These are phyloP conservation scores for Watsonalla binaria DNA, from an alignment of 2,888 invertebrate species.

Conservation along the genomic window DNA sequence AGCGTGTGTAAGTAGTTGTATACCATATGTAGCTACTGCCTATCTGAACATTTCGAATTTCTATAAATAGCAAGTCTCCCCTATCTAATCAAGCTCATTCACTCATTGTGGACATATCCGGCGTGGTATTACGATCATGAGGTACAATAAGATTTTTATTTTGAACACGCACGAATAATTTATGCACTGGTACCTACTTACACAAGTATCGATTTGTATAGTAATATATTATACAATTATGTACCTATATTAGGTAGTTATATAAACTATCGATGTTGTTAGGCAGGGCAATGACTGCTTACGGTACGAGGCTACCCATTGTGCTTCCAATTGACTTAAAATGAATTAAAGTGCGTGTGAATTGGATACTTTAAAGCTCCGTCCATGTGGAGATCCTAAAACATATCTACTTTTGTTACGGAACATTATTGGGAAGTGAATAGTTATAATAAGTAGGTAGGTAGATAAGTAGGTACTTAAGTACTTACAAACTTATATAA, in stretches of 20 bases:
- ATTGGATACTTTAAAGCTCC: slow-evolving; percentile 13
- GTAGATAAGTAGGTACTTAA: too few species aligned
- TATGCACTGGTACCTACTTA: too few species aligned
- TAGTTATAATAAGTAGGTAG: too few species aligned
- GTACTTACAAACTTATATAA: too few species aligned
- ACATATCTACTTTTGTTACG: too few species aligned
- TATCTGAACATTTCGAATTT: neutral
- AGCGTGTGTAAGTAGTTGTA: too few species aligned
- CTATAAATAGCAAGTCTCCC: neutral
- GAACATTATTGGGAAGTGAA: too few species aligned
- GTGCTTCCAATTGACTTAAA: slow-evolving; percentile 6
- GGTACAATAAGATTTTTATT: too few species aligned
- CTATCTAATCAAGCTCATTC: neutral
- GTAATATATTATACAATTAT: too few species aligned
- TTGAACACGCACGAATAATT: too few species aligned
- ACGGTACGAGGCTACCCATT: slow-evolving; percentile 20
- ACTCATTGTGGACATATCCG: neutral
- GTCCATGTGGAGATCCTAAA: slow-evolving; percentile 13
- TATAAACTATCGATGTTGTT: slow-evolving; percentile 7
- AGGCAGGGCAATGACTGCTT: slow-evolving; percentile 35
- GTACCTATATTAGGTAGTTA: too few species aligned
- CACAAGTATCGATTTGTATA: too few species aligned
- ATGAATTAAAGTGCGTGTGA: slow-evolving; percentile 25
- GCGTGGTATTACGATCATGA: neutral
- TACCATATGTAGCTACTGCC: neutral